Conservation (phyloP, 2,888 invertebrate genomes). For the Scrobipalpa costella region DNA sequence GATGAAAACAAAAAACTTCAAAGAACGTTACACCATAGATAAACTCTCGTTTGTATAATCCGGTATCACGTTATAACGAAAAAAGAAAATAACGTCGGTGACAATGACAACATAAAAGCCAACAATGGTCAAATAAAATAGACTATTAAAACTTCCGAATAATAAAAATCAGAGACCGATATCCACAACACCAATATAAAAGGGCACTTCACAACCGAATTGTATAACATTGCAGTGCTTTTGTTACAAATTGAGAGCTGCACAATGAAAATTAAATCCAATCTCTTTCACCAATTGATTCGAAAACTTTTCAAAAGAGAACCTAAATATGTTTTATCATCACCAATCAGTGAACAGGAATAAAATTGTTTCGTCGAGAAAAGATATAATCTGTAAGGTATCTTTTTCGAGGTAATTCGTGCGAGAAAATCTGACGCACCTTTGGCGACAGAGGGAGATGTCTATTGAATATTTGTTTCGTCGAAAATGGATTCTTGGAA, state of each 20-base stretch:
- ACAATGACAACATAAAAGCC: not conserved
- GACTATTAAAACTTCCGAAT: not conserved
- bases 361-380: constrained; percentile 15
- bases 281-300: not conserved
- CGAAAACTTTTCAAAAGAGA: not conserved
- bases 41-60: too few relatives aligned
- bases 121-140: not conserved
- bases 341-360: constrained; percentile 18
- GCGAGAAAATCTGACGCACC: constrained; percentile 18
- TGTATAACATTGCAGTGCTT: not conserved
- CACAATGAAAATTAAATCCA: constrained; percentile 5
- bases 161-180: not conserved
- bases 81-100: too few relatives aligned
- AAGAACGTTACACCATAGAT: too few relatives aligned
- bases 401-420: constrained; percentile 15
- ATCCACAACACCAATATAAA: constrained; percentile 6
- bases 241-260: not conserved
- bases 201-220: not conserved
- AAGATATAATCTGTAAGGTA: constrained; percentile 7
- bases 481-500: constrained; percentile 16
- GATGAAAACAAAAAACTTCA: too few relatives aligned
- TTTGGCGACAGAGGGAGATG: constrained; percentile 4
- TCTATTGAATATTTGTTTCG: constrained; percentile 18
- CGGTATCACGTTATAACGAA: too few relatives aligned
- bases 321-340: constrained; percentile 3